These are phyloP conservation scores for Entelurus aequoreus DNA, from an alignment of 2,113 vertebrate species.

Conservation along the genomic window DNA sequence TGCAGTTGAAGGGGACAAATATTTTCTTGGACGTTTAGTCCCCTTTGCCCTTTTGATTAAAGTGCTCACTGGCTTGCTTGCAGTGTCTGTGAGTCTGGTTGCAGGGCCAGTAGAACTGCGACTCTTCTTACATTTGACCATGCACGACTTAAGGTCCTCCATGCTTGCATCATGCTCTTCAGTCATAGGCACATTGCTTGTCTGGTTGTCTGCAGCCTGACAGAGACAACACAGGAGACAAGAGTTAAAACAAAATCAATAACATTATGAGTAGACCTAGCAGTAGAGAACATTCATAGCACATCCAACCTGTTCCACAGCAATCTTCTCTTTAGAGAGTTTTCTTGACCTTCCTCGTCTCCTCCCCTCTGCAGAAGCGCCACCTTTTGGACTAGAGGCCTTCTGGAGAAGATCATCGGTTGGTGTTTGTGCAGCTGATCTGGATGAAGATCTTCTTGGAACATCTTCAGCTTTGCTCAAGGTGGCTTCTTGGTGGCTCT, in stretches of 20 bases:
- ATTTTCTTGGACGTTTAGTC: too few relatives aligned
- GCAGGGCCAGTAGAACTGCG: background rate
- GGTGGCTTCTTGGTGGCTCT: too few relatives aligned
- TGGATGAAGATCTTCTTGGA: background rate
- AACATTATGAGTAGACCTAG: background rate
- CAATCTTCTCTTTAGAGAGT: background rate
- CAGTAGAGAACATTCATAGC: background rate
- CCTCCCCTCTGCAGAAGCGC: background rate
- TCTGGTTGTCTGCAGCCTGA: background rate
- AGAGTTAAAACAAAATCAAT: background rate
- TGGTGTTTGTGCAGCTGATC: background rate
- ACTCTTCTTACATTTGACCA: background rate
- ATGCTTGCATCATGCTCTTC: background rate
- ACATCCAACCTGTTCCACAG: background rate
- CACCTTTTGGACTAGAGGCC: background rate
- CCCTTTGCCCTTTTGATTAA: too few relatives aligned
- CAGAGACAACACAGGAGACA: background rate
- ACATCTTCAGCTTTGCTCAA: too few relatives aligned
- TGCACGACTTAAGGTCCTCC: background rate
- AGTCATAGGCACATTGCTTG: background rate
- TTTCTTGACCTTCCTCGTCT: conserved; percentile 2
- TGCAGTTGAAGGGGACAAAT: background rate
- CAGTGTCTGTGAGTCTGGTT: background rate
- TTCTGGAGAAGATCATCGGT: background rate
- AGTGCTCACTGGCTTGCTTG: background rate